Conservation (phyloP, 2,888 invertebrate species). For the Argynnis bischoffii region DNA sequence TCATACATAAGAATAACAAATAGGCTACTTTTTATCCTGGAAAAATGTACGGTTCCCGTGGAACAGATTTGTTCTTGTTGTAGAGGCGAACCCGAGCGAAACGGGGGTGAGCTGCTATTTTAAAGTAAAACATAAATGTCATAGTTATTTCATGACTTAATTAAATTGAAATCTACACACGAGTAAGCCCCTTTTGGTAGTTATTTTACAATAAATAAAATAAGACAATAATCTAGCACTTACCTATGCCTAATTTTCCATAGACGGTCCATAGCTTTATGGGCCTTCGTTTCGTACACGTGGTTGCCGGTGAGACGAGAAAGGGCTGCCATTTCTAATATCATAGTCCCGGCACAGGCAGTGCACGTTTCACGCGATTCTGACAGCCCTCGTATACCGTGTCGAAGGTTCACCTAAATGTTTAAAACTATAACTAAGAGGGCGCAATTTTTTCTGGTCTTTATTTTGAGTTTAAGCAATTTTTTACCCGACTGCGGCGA, state of each 20-base stretch:
- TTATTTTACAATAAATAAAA: no score
- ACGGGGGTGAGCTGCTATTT: no score
- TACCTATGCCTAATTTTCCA: conserved; percentile 95
- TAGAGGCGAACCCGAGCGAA: no score
- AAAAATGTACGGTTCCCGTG: no score
- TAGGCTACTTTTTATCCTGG: no score
- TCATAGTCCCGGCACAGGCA: conserved; percentile 98
- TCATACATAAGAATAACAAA: no score
- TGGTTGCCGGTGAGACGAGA: conserved; percentile 95
- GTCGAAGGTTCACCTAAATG: conserved; percentile 87
- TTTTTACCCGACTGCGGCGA: no score
- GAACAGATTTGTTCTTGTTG: no score
- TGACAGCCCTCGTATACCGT: conserved; percentile 90
- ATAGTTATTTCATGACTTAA: no score
- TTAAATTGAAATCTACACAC: no score
- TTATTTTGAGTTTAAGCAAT: neutral
- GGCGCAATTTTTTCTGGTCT: neutral
- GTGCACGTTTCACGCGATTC: conserved; percentile 96
- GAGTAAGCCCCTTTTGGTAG: no score
- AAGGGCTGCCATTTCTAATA: conserved; percentile 97
- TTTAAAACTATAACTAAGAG: neutral
- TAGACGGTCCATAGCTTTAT: conserved; percentile 97
- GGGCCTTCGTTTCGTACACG: conserved; percentile 96
- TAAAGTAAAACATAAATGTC: no score
- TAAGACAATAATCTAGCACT: neutral